phyloP scores from a whole-genome alignment of 2,113 vertebrate genomes.

The Chaetorhynchus papuensis region DNA sequence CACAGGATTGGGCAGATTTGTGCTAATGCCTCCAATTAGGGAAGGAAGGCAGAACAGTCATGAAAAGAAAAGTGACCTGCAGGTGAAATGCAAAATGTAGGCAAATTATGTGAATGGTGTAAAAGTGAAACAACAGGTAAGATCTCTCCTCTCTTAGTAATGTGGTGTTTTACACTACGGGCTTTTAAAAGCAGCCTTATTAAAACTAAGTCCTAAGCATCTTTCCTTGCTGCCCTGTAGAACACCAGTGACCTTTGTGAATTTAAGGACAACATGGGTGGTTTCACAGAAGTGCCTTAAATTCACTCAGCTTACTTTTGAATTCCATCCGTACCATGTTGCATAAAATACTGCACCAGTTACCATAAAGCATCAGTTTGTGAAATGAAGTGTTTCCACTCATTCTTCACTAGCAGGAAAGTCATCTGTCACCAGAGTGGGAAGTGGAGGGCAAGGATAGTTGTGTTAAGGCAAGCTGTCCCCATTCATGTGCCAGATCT shows the following conservation, averaged over 20 bases:
- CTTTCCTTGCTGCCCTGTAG: background rate
- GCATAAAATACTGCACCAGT: background rate
- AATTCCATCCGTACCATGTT: background rate
- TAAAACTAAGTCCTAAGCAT: background rate
- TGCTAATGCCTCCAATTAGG: slow-evolving; percentile 3
- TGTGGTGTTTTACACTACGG: background rate
- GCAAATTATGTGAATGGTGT: background rate
- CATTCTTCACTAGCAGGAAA: background rate
- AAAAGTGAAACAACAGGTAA: background rate
- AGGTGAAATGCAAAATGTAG: slow-evolving; percentile 5
- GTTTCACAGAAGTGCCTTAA: background rate
- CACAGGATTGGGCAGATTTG: background rate
- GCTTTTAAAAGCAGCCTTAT: background rate
- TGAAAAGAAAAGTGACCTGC: background rate
- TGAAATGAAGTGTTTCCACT: background rate
- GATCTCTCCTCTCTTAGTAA: background rate
- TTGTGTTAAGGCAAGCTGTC: background rate
- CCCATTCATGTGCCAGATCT: background rate
- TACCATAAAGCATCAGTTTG: background rate
- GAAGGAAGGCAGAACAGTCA: background rate
- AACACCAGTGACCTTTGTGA: background rate
- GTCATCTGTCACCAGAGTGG: background rate
- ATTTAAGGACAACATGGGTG: background rate
- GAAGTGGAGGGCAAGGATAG: background rate
- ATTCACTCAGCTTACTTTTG: background rate